Base-by-base conservation (phyloP, 1,140 invertebrate genomes). In the Zaprionus lachaisei region DNA sequence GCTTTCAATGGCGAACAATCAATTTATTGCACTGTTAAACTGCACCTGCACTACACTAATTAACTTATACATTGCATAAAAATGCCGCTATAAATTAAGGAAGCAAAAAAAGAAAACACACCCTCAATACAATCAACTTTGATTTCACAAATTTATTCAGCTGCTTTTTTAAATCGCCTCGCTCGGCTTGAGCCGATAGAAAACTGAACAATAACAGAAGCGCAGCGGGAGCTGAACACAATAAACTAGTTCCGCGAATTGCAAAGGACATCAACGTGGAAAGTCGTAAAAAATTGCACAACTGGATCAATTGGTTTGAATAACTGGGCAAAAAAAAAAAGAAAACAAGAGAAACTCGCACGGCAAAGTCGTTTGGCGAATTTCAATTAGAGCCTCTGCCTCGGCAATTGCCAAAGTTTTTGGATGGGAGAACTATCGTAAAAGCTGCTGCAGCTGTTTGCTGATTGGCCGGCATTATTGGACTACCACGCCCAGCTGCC, bases 321-420 rank as follows among this genome's bases (percentile, higher is more conserved):
- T 44, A 26, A 51, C 28, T 20, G 14, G 34, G 28, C 17, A 34
- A 24, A 17, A 54, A 64, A 64, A 38, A 54, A 17, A 37, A 64
- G 28, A 6, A 15, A n/a, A 60, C 15, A 4, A 60, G 6, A 11
- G 44, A 15, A 24, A n/a, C 17, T 37, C 24, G 37, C 14, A 41
- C 12, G 41, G 47, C 47, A 65, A 65, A 65, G 49, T 65, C 49
- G 34, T 55, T 54, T 51, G 47, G 24, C 62, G 62, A 65, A 65
- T 65, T 65, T 65, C 62, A 65, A 65, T 65, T 65, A 65, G 62
- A 65, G 62, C 47, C 62, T 65, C 34, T 22, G 31, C 47, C 47
- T 14, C 20, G 24, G 28, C 49, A 55, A 65, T 65, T 65, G 62
- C 34, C 62, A 65, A 65, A 65, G 49, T 65, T 65, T 64, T 55